A percentile compares a stretch with the other conserved stretches of the same genome.
phyloP scores from a whole-genome alignment of 2,113 vertebrate species.

The Ophthalmolycus amberensis region DNA sequence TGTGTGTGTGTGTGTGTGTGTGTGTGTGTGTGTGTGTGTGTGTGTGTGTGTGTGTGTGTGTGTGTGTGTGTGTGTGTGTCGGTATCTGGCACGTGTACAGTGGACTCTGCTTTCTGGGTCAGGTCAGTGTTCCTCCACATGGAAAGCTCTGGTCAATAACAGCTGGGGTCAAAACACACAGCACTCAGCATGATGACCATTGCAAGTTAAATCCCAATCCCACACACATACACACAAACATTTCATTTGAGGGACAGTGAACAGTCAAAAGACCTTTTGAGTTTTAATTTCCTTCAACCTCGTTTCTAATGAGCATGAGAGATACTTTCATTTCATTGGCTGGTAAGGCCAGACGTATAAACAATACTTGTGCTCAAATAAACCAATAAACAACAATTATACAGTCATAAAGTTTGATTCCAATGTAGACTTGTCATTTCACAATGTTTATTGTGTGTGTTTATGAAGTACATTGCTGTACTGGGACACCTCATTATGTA shows the following conservation, averaged over 20 bases:
- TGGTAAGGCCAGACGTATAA: background rate
- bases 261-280: too few species aligned
- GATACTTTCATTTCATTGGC: background rate
- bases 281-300: too few species aligned
- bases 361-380: background rate
- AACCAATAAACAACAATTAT: background rate
- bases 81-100: slow-evolving; percentile 37
- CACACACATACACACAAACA: background rate
- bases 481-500: background rate
- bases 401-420: background rate
- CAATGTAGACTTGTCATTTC: too few species aligned
- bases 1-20: too few species aligned
- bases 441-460: background rate
- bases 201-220: slow-evolving; percentile 58
- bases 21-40: background rate
- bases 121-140: slow-evolving; percentile 66
- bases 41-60: background rate
- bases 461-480: background rate
- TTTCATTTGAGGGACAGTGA: background rate
- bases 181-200: slow-evolving; percentile 73
- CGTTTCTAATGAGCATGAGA: background rate
- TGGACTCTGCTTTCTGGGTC: slow-evolving; percentile 67
- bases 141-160: slow-evolving; percentile 65
- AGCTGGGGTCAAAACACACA: slow-evolving; percentile 65
- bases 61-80: background rate